Percentiles rank a stretch among this genome's conserved stretches.
Conservation (phyloP, 1,140 invertebrate genomes). For the Mamestra configurata region DNA sequence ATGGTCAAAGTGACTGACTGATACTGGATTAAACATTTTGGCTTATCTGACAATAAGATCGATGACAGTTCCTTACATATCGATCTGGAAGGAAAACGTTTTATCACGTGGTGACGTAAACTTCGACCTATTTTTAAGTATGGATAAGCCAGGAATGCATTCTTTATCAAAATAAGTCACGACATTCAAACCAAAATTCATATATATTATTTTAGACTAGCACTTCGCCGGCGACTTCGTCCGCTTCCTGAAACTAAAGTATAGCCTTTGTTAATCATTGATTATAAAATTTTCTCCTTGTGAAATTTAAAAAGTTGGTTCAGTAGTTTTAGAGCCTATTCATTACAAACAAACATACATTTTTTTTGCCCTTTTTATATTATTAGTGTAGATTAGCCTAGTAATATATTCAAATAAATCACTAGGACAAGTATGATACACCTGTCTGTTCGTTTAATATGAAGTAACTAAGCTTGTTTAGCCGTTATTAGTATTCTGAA, state of each 20-base stretch:
- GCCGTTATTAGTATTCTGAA: slow-evolving; percentile 28
- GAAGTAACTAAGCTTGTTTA: not conserved
- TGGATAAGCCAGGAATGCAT: not conserved
- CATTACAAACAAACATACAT: too few species aligned
- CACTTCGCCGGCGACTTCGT: too few species aligned
- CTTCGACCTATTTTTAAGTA: not conserved
- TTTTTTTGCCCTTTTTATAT: too few species aligned
- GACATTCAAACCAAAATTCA: too few species aligned
- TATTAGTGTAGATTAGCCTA: too few species aligned
- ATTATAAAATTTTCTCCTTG: too few species aligned
- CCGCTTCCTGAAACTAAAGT: too few species aligned
- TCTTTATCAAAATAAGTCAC: too few species aligned
- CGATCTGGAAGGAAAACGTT: not conserved
- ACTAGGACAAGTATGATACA: not conserved
- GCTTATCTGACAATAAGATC: not conserved
- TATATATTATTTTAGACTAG: too few species aligned
- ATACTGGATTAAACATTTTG: not conserved
- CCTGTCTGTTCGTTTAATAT: not conserved
- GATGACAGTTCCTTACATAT: not conserved
- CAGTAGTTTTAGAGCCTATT: too few species aligned
- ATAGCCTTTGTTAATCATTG: too few species aligned
- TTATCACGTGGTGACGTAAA: not conserved
- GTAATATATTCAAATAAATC: not conserved
- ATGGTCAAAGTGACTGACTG: not conserved
- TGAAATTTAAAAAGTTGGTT: too few species aligned